Evolutionary conservation across 2,888 invertebrate species (phyloP).

Genomic region (Archips crataeganus): DNA sequence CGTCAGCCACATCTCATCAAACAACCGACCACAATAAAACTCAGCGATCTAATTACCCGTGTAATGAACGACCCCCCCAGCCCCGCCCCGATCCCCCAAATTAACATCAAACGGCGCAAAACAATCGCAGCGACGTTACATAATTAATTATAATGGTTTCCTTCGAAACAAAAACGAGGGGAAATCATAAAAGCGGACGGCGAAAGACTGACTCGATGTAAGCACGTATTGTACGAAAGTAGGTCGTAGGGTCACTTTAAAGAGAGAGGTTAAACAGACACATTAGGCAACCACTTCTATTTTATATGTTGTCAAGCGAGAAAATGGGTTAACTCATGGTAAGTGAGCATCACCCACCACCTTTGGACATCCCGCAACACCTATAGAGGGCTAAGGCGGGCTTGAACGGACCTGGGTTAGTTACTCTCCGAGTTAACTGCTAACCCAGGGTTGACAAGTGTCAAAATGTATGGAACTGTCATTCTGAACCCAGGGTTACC

Average conservation of each 20-base stretch:
- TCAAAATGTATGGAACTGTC: no score
- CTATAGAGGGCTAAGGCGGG: no score
- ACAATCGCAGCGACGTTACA: constrained; percentile 21
- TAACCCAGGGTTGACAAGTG: no score
- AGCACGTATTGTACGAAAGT: not conserved
- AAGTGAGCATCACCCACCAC: no score
- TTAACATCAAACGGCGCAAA: constrained; percentile 16
- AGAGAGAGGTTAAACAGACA: not conserved
- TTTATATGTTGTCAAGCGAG: no score
- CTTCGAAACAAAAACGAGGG: constrained; percentile 7
- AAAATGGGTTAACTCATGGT: no score
- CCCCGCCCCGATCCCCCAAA: constrained; percentile 5
- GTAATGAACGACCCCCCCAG: constrained; percentile 4
- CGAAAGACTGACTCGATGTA: not conserved
- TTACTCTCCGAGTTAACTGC: no score
- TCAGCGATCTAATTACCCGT: constrained; percentile 15
- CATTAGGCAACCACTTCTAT: no score
- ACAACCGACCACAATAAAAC: constrained; percentile 10
- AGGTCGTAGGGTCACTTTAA: not conserved
- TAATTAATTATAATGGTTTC: constrained; percentile 22
- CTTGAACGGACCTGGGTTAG: no score
- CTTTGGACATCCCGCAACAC: no score
- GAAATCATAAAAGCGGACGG: not conserved
- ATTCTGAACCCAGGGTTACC: no score
- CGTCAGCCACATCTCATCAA: not conserved